phyloP scores from a whole-genome alignment of 2,888 invertebrate species.

The Melinaea menophilus region DNA sequence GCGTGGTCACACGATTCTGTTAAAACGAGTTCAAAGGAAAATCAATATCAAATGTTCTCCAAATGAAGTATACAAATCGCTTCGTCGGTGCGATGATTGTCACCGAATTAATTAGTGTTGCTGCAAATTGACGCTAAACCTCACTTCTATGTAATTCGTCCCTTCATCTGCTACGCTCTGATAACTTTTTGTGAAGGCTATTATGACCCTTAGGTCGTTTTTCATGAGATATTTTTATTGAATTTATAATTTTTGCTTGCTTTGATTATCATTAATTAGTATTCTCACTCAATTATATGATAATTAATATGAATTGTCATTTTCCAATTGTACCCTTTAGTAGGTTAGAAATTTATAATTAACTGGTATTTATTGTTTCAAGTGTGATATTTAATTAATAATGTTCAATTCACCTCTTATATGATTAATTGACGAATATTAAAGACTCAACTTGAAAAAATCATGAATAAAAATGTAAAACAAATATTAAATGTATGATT shows the following conservation, averaged over 20 bases:
- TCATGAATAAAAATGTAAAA: too few species aligned
- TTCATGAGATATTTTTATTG: not conserved
- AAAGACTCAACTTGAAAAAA: too few species aligned
- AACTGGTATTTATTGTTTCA: too few species aligned
- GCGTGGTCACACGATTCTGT: constrained; percentile 15
- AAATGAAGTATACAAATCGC: constrained; percentile 27
- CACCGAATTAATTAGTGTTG: constrained; percentile 23
- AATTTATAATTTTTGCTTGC: not conserved
- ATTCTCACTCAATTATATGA: not conserved
- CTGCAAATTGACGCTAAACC: constrained; percentile 11
- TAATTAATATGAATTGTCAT: not conserved
- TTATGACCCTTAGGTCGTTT: not conserved
- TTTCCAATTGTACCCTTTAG: too few species aligned
- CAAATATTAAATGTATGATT: too few species aligned
- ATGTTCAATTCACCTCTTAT: too few species aligned
- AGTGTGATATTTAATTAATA: too few species aligned
- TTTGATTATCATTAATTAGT: constrained; percentile 4
- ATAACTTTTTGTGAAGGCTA: constrained; percentile 4
- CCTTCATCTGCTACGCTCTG: not conserved
- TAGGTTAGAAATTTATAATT: too few species aligned
- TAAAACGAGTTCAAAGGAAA: constrained; percentile 17
- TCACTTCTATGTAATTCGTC: constrained; percentile 6
- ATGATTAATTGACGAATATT: too few species aligned
- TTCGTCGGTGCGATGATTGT: constrained; percentile 24
- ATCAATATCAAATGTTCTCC: constrained; percentile 25